Evolutionary conservation across 2,888 invertebrate species (phyloP).

Genomic region (Rhodophaea formosa): DNA sequence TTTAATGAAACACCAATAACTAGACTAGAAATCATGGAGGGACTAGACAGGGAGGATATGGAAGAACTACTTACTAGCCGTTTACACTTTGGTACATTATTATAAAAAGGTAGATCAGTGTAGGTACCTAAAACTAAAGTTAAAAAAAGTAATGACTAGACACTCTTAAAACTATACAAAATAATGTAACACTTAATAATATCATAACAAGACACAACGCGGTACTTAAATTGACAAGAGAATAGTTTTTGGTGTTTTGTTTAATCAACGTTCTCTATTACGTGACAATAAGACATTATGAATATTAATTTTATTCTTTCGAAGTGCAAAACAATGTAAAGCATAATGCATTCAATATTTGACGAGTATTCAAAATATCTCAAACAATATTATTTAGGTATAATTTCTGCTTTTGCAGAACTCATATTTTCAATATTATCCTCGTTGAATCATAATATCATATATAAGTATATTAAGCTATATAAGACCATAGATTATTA

Average conservation of each 20-base stretch:
- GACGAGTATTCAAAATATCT: too few species aligned
- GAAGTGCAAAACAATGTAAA: neutral
- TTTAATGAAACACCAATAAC: conserved; percentile 26
- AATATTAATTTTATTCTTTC: neutral
- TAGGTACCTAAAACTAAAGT: neutral
- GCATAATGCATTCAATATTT: neutral
- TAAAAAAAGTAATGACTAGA: conserved; percentile 30
- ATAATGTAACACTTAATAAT: conserved; percentile 18
- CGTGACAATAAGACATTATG: neutral
- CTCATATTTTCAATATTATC: too few species aligned
- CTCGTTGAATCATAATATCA: too few species aligned
- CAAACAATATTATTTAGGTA: too few species aligned
- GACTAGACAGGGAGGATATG: conserved; percentile 66
- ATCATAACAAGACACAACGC: conserved; percentile 7
- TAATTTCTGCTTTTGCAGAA: too few species aligned
- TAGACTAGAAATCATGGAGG: conserved; percentile 70
- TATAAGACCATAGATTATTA: too few species aligned
- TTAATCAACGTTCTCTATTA: neutral
- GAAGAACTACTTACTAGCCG: conserved; percentile 47
- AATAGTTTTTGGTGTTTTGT: conserved; percentile 1
- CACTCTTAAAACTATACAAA: conserved; percentile 6
- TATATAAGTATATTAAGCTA: too few species aligned
- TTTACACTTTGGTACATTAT: conserved; percentile 12
- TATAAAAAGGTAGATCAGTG: neutral
- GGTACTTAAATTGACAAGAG: conserved; percentile 16